phyloP scores from a whole-genome alignment of 2,113 vertebrate species.

The Dendropsophus ebraccatus region DNA sequence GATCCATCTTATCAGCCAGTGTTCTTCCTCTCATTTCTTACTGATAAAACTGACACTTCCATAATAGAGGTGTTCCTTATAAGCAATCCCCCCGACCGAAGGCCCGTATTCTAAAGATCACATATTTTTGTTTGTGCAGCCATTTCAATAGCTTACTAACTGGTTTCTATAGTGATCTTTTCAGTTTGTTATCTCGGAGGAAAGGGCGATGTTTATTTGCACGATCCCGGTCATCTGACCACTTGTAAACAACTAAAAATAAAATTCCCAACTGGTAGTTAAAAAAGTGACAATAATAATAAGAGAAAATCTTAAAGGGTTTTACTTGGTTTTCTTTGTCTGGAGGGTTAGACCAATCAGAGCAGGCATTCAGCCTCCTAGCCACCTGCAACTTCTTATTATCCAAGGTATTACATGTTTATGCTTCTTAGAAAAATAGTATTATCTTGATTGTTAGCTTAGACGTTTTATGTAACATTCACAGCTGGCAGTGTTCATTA shows the following conservation, averaged over 20 bases:
- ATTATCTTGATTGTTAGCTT: constrained; percentile 51
- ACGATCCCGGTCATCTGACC: constrained; percentile 9
- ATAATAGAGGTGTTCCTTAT: constrained; percentile 41
- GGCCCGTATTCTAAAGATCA: constrained; percentile 29
- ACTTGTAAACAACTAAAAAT: constrained; percentile 6
- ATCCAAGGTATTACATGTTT: constrained; percentile 44
- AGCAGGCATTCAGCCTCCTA: not conserved
- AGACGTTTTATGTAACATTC: constrained; percentile 41
- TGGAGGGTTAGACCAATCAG: not conserved
- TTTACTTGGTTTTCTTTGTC: not conserved
- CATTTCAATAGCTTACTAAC: constrained; percentile 16
- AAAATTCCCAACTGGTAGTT: not conserved
- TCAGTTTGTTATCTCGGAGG: not conserved
- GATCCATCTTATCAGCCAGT: constrained; percentile 34
- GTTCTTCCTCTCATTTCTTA: constrained; percentile 38
- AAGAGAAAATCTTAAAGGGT: not conserved
- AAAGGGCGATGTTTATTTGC: constrained; percentile 17
- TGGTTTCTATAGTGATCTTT: constrained; percentile 45
- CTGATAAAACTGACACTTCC: constrained; percentile 41
- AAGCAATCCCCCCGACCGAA: not conserved
- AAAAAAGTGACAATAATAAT: not conserved
- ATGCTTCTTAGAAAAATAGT: constrained; percentile 45
- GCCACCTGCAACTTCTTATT: constrained; percentile 46
- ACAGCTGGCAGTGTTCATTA: constrained; percentile 40
- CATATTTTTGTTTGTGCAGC: constrained; percentile 23